phyloP scores from a whole-genome alignment of 1,140 invertebrate species.

The Lamellibrachia luymesi region DNA sequence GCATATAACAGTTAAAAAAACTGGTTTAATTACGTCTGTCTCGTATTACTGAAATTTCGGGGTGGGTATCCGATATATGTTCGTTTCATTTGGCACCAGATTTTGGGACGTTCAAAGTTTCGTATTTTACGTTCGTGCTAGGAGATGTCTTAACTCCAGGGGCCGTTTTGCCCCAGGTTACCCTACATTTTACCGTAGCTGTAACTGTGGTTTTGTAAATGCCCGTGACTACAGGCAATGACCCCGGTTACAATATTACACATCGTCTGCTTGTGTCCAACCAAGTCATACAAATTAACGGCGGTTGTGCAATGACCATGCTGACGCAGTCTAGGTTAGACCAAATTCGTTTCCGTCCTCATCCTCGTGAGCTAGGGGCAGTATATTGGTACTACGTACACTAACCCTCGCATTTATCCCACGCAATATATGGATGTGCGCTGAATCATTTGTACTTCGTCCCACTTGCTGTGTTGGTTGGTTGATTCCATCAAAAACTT shows the following conservation, averaged over 20 bases:
- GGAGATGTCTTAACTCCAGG: no score
- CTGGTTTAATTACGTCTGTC: no score
- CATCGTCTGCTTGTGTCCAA: not conserved
- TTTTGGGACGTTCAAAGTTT: no score
- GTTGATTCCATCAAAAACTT: not conserved
- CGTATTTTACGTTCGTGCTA: no score
- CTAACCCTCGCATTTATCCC: not conserved
- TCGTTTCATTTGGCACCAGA: no score
- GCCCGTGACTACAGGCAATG: not conserved
- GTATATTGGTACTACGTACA: not conserved
- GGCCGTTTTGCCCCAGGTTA: no score
- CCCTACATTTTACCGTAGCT: not conserved
- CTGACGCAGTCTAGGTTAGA: not conserved
- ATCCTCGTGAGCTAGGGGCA: no score
- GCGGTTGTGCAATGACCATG: not conserved
- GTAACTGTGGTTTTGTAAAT: not conserved
- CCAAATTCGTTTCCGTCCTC: no score
- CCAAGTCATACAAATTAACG: not conserved
- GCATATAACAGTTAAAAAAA: no score
- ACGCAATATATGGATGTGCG: not conserved
- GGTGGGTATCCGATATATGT: no score
- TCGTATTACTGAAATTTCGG: no score
- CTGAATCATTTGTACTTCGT: not conserved
- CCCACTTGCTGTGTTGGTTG: not conserved
- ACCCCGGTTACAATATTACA: not conserved